These are phyloP conservation scores for Lycocerus yunnanus DNA, from an alignment of 2,888 invertebrate genomes.

Conservation along the genomic window DNA sequence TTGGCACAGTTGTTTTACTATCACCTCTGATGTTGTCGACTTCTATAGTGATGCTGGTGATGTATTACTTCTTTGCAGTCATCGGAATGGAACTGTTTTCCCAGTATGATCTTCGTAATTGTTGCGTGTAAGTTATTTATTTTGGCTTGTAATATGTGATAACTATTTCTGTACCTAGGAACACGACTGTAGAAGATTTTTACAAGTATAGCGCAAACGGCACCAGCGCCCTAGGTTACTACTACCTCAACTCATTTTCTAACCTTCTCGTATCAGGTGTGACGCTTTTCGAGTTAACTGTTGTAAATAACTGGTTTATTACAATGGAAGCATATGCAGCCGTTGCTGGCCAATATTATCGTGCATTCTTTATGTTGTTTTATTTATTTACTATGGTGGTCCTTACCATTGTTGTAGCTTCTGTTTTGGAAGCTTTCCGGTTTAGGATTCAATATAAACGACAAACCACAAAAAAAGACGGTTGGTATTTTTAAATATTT, in stretches of 20 bases:
- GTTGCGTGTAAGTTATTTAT: conserved; percentile 69
- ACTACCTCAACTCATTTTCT: conserved; percentile 81
- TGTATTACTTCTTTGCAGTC: conserved; percentile 89
- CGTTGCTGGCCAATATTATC: conserved; percentile 71
- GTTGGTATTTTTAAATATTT: conserved; percentile 55
- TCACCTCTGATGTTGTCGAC: conserved; percentile 84
- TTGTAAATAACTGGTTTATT: conserved; percentile 93
- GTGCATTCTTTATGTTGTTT: conserved; percentile 88
- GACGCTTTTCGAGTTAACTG: conserved; percentile 86
- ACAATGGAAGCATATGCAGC: conserved; percentile 85
- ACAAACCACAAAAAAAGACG: conserved; percentile 77
- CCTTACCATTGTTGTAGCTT: conserved; percentile 87
- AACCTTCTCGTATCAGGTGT: conserved; percentile 76
- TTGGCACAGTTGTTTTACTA: conserved; percentile 79
- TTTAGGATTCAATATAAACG: conserved; percentile 87
- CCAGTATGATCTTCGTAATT: conserved; percentile 74
- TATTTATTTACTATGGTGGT: conserved; percentile 90
- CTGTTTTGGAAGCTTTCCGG: conserved; percentile 85
- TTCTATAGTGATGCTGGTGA: conserved; percentile 78
- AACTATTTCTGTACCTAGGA: conserved; percentile 58
- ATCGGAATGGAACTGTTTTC: conserved; percentile 89
- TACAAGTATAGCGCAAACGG: conserved; percentile 73
- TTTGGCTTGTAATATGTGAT: not conserved
- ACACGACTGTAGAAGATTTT: conserved; percentile 83
- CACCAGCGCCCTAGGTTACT: conserved; percentile 76